Conservation (phyloP, 2,113 vertebrate genomes). For the Corythoichthys intestinalis region DNA sequence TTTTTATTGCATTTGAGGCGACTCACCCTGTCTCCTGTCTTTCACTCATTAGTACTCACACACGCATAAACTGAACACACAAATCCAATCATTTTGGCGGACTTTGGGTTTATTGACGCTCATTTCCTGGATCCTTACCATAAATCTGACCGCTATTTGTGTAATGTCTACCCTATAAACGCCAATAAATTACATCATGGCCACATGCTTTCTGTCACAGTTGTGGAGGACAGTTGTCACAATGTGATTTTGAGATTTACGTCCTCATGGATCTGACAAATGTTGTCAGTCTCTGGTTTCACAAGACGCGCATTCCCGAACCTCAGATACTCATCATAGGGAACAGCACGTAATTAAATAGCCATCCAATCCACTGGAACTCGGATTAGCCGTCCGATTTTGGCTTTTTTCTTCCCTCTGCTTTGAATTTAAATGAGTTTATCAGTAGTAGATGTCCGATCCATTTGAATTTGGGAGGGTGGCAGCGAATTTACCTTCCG, state of each 20-base stretch:
- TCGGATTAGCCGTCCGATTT: too few relatives aligned
- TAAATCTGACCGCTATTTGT: not conserved
- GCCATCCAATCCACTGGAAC: too few relatives aligned
- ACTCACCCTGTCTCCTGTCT: slow-evolving; percentile 46
- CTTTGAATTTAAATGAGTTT: too few relatives aligned
- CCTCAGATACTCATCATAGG: slow-evolving; percentile 7
- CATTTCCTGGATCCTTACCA: slow-evolving; percentile 3
- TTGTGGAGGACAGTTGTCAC: not conserved
- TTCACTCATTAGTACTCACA: slow-evolving; percentile 40
- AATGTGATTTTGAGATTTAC: slow-evolving; percentile 6
- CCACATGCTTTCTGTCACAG: slow-evolving; percentile 6
- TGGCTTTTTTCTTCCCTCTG: too few relatives aligned
- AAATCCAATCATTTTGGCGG: not conserved
- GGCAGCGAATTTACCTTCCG: too few relatives aligned
- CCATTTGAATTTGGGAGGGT: too few relatives aligned
- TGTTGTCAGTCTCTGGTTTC: slow-evolving; percentile 16
- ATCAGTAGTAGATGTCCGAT: too few relatives aligned
- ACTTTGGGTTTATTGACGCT: not conserved
- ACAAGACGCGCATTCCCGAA: slow-evolving; percentile 23
- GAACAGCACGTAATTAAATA: slow-evolving; percentile 2
- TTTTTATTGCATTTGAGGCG: slow-evolving; percentile 67
- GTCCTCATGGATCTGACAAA: not conserved
- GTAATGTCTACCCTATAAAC: not conserved
- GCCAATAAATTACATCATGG: not conserved
- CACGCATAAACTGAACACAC: slow-evolving; percentile 3